Base-by-base conservation (phyloP, 2,888 invertebrate genomes). In the Phaedon cochleariae region DNA sequence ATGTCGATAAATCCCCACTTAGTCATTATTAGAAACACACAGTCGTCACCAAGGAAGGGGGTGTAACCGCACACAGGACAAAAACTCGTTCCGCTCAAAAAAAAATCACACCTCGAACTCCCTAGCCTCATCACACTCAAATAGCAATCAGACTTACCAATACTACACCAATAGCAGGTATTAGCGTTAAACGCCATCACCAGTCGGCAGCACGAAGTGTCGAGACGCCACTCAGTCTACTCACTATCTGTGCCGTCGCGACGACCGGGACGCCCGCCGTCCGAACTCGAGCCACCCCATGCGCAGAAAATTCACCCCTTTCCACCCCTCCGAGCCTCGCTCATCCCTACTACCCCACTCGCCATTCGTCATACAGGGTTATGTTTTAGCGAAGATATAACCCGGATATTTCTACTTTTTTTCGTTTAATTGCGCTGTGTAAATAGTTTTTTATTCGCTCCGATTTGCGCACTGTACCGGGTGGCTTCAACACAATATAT, bases 201-300 rank as follows among this genome's bases (percentile, higher is more conserved):
- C 45, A 57, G 57, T 22, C 45, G 66, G 62, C 62, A 66, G 64
- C 76, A 76, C 74, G 75, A 82, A 82, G 82, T 82, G 80, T 83
- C 82, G 79, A 80, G 84, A 83, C 84, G 84, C 84, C 84, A 82
- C 81, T 81, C 81, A 80, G 84, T 84, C 84, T 84, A 81, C 83
- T 81, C 82, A 82, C 83, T 82, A 82, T 84, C 86, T 86, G 84
- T 82, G 81, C 80, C 81, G 82, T 84, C 86, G 87, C 81, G 87
- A 86, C 87, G 87, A 86, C 85, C 86, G 86, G 85, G 89, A 88
- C 88, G 88, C 88, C 85, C 85, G 64, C 51, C 62, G 67, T 34
- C 21, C 45, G 84, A 85, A 85, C 84, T 85, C 41, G 41, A 41
- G 41, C 85, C 86, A 85, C 84, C 82, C 84, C 81, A 82, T 83